A percentile compares a stretch with the other conserved stretches of the same genome.
phyloP scores from a whole-genome alignment of 53 echinoderm and acorn worm genomes.

The Henricia sp. region DNA sequence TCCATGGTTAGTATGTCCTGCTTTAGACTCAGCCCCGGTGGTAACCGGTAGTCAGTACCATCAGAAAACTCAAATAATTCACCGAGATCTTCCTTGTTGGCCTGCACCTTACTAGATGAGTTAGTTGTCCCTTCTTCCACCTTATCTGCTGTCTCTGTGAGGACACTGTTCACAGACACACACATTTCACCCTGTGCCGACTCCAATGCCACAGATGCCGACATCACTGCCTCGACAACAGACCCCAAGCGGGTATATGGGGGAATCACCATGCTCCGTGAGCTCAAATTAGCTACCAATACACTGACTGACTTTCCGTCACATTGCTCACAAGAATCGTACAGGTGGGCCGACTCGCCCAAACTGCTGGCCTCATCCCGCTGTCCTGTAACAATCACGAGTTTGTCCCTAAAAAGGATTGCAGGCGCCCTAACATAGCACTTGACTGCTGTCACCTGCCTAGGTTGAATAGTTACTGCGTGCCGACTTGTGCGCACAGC shows the following conservation, averaged over 20 bases:
- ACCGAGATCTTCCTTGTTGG: too few species aligned
- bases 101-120: too few species aligned
- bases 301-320: too few species aligned
- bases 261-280: neutral
- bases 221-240: slow-evolving; percentile 10
- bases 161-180: slow-evolving; percentile 5
- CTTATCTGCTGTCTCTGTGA: neutral
- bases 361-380: neutral
- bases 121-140: too few species aligned
- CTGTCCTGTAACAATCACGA: too few species aligned
- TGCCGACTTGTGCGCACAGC: too few species aligned
- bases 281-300: neutral
- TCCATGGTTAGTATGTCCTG: neutral
- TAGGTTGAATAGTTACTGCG: too few species aligned
- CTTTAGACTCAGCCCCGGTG: slow-evolving; percentile 14
- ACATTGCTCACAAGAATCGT: too few species aligned
- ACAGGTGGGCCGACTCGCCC: neutral
- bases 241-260: neutral
- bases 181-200: neutral
- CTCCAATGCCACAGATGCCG: neutral
- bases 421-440: too few species aligned
- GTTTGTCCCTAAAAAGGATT: neutral
- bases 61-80: slow-evolving; percentile 2
- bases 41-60: slow-evolving; percentile 1
- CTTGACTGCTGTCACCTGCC: too few species aligned